Evolutionary conservation across 2,888 invertebrate genomes (phyloP).

Genomic region (Ligdia adustata): DNA sequence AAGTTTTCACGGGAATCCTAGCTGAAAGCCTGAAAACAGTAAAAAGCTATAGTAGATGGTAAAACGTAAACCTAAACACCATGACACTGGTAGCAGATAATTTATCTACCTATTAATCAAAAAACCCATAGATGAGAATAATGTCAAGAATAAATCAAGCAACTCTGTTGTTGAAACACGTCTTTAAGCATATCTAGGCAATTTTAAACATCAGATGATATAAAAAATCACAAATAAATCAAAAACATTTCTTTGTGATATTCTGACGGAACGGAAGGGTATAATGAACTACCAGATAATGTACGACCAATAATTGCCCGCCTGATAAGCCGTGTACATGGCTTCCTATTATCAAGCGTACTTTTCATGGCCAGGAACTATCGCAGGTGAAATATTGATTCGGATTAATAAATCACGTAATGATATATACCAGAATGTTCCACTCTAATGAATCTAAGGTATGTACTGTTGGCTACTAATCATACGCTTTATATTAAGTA

Average conservation of each 20-base stretch:
- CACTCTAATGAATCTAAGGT: too few relatives aligned
- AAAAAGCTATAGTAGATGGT: neutral
- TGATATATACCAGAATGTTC: too few relatives aligned
- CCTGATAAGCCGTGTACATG: too few relatives aligned
- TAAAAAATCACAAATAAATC: constrained; percentile 7
- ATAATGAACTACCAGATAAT: too few relatives aligned
- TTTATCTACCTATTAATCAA: constrained; percentile 4
- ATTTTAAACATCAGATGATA: constrained; percentile 16
- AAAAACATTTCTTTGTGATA: constrained; percentile 22
- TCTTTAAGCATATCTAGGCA: constrained; percentile 30
- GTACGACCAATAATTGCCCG: too few relatives aligned
- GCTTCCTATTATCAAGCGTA: too few relatives aligned
- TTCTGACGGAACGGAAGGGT: too few relatives aligned
- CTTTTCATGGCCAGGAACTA: too few relatives aligned
- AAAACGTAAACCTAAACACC: neutral
- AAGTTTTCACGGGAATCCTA: constrained; percentile 40
- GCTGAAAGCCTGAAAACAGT: constrained; percentile 51
- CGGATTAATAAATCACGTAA: too few relatives aligned
- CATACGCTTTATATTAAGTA: too few relatives aligned
- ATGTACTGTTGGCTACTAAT: too few relatives aligned
- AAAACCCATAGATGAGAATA: constrained; percentile 31
- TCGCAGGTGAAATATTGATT: too few relatives aligned
- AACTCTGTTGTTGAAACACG: constrained; percentile 25
- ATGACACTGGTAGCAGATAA: neutral
- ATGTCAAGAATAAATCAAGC: constrained; percentile 39